A percentile compares a stretch with the other conserved stretches of the same genome.
These are phyloP conservation scores for Unio delphinus DNA, from an alignment of 2,888 invertebrate species.

Conservation along the genomic window DNA sequence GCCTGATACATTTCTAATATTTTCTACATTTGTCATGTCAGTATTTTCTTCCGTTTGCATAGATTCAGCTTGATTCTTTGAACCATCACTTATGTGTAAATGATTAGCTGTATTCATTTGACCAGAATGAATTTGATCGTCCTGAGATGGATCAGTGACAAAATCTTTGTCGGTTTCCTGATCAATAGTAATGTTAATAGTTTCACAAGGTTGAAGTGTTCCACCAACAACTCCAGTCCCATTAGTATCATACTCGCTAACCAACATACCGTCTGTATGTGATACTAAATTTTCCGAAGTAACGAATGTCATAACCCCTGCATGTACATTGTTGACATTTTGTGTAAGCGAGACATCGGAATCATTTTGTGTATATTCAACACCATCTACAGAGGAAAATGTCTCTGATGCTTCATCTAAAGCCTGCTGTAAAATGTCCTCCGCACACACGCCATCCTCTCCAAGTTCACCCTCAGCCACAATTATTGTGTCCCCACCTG, in stretches of 20 bases:
- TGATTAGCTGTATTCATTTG: slow-evolving; percentile 1
- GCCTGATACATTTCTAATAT: background rate
- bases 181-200: slow-evolving; percentile 30
- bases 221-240: slow-evolving; percentile 22
- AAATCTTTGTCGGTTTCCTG: slow-evolving; percentile 22
- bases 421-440: slow-evolving; percentile 64
- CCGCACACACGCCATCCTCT: slow-evolving; percentile 38
- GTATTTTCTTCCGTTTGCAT: background rate
- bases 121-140: slow-evolving; percentile 4
- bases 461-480: slow-evolving; percentile 17
- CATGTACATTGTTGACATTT: background rate
- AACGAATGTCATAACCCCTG: background rate
- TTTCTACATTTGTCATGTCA: background rate
- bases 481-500: slow-evolving; percentile 25
- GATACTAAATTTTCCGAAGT: background rate
- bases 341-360: background rate
- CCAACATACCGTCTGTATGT: slow-evolving; percentile 11
- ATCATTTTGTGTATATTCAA: slow-evolving; percentile 8
- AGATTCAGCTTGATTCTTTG: background rate
- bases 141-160: slow-evolving; percentile 16
- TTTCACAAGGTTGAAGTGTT: slow-evolving; percentile 22
- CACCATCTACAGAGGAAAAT: slow-evolving; percentile 21
- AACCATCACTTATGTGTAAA: background rate
- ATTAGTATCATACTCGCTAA: background rate
- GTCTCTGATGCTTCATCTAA: slow-evolving; percentile 56